A percentile compares a stretch with the other conserved stretches of the same genome.
Conservation (phyloP, 2,113 vertebrate genomes). For the Mormyrus lacerda region DNA sequence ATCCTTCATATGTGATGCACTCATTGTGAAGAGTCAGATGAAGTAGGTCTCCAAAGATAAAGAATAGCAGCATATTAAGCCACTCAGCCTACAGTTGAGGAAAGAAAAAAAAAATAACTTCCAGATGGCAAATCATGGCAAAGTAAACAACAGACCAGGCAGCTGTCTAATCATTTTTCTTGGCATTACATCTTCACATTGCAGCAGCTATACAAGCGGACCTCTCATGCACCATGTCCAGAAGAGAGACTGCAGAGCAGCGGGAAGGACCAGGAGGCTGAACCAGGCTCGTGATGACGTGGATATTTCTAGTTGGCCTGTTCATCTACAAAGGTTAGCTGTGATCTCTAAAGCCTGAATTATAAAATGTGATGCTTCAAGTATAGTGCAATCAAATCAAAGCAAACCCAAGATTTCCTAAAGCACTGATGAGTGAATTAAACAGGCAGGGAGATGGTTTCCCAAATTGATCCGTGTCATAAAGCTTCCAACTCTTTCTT, state of each 20-base stretch:
- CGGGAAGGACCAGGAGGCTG: neutral
- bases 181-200: neutral
- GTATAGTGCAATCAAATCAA: neutral
- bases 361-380: neutral
- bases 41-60: neutral
- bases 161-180: neutral
- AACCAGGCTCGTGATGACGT: neutral
- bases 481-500: neutral
- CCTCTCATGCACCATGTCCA: neutral
- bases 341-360: neutral
- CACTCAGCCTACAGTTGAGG: neutral
- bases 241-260: neutral
- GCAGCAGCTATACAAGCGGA: neutral
- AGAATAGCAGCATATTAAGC: neutral
- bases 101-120: neutral
- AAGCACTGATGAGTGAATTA: neutral
- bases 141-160: neutral
- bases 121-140: slow-evolving; percentile 1
- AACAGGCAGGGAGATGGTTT: neutral
- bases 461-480: neutral
- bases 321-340: neutral
- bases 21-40: neutral
- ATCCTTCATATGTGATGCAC: neutral
- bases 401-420: neutral
- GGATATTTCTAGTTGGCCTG: neutral